Percentiles rank a stretch among this genome's conserved stretches.
Conservation (phyloP, 2,888 invertebrate genomes). For the Drosophila emarginata region DNA sequence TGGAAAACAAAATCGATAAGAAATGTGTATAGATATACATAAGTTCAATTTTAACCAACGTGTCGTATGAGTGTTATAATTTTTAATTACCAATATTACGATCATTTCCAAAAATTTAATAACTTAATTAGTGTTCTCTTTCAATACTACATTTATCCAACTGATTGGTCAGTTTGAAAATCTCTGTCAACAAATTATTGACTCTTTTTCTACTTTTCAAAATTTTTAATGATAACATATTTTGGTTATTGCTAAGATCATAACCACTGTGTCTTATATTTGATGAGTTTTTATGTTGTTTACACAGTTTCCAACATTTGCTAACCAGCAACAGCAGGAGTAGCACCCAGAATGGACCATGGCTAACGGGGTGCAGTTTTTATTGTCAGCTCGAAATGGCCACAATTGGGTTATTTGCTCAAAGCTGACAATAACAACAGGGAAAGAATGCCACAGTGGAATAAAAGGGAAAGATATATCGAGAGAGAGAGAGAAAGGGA, state of each 20-base stretch:
- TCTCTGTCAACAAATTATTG: too few species aligned
- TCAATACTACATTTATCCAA: too few species aligned
- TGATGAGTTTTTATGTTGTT: constrained; percentile 48
- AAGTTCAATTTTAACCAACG: background rate
- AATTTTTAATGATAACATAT: background rate
- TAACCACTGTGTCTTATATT: constrained; percentile 44
- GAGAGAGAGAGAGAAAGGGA: constrained; percentile 3
- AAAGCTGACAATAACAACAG: constrained; percentile 45
- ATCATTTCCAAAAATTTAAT: too few species aligned
- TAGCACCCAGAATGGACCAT: constrained; percentile 12
- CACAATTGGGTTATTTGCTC: constrained; percentile 69
- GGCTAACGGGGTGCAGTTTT: constrained; percentile 56
- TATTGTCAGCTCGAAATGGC: constrained; percentile 70
- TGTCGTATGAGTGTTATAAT: background rate
- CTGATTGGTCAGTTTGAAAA: too few species aligned
- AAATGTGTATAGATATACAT: too few species aligned
- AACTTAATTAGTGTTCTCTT: too few species aligned
- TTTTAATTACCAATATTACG: too few species aligned
- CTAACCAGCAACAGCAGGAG: constrained; percentile 30
- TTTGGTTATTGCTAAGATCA: background rate
- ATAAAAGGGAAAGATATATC: background rate
- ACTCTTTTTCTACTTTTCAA: background rate
- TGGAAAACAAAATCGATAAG: too few species aligned
- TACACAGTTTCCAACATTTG: constrained; percentile 48
- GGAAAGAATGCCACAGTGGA: constrained; percentile 10